Evolutionary conservation across 2,797 vertebrate species (phyloP).

Genomic region (Spea hammondii): DNA sequence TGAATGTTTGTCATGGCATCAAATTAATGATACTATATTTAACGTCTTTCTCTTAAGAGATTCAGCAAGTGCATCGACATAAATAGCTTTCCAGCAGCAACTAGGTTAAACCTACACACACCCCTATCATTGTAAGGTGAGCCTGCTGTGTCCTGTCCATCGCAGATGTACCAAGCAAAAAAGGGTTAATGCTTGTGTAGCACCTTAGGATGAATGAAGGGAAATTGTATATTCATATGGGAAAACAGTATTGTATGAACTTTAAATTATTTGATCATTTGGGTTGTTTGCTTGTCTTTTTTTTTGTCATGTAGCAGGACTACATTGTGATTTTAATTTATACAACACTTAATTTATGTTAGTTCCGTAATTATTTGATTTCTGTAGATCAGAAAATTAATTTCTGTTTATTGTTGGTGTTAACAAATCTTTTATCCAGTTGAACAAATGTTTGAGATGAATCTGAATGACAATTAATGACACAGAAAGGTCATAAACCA

Average conservation of each 20-base stretch:
- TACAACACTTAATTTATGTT: slow-evolving; percentile 78
- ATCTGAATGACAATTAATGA: slow-evolving; percentile 21
- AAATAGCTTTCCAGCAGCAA: slow-evolving; percentile 25
- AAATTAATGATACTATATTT: no score
- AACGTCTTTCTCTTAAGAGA: no score
- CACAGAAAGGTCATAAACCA: neutral
- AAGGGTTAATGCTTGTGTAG: slow-evolving; percentile 40
- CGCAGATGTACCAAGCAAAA: neutral
- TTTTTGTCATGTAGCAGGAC: slow-evolving; percentile 89
- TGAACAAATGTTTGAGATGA: slow-evolving; percentile 42
- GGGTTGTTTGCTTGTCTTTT: slow-evolving; percentile 8
- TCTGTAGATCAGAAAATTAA: slow-evolving; percentile 77
- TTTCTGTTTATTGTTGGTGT: slow-evolving; percentile 60
- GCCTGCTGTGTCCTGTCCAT: slow-evolving; percentile 5
- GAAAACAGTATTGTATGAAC: slow-evolving; percentile 75
- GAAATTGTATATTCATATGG: slow-evolving; percentile 74
- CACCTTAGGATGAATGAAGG: slow-evolving; percentile 73
- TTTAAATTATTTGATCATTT: slow-evolving; percentile 73
- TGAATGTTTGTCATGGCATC: no score
- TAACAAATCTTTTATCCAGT: slow-evolving; percentile 45
- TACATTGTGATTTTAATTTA: slow-evolving; percentile 93
- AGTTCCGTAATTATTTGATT: slow-evolving; percentile 62
- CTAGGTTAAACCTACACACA: slow-evolving; percentile 27
- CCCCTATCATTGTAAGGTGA: neutral
- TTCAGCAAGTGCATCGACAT: no score